Evolutionary conservation across 2,888 invertebrate species (phyloP).

Genomic region (Oasisia sp.): DNA sequence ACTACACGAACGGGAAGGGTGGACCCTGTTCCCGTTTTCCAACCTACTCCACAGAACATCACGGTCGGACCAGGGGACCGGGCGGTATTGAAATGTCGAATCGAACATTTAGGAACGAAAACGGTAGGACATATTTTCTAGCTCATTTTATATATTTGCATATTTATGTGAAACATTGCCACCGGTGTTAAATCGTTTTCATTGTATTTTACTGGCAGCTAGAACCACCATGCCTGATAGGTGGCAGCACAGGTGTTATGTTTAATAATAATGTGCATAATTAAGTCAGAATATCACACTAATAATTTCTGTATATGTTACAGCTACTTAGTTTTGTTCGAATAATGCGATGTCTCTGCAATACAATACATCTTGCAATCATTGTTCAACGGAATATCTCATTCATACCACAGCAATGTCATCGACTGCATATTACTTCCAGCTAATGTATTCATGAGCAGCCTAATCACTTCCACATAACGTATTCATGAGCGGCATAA

Average conservation of each 20-base stretch:
- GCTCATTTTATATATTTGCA: neutral
- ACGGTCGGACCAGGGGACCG: constrained; percentile 56
- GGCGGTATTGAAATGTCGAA: constrained; percentile 55
- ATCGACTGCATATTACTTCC: neutral
- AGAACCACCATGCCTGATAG: neutral
- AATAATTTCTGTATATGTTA: neutral
- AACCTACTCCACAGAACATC: constrained; percentile 49
- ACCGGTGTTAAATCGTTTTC: neutral
- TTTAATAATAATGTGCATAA: neutral
- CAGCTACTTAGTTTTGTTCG: neutral
- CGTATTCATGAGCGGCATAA: neutral
- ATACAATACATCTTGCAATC: neutral
- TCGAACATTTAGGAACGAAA: constrained; percentile 58
- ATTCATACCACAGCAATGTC: neutral
- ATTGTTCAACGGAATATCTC: neutral
- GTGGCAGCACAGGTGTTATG: neutral
- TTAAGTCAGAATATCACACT: neutral
- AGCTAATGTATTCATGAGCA: neutral
- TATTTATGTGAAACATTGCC: neutral
- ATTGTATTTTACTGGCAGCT: neutral
- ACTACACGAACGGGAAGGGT: neutral
- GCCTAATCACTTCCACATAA: neutral
- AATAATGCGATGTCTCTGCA: neutral
- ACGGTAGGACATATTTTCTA: constrained; percentile 45
- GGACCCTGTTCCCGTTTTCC: constrained; percentile 46